Conservation (phyloP, 2,113 vertebrate genomes). For the Helogale parvula region DNA sequence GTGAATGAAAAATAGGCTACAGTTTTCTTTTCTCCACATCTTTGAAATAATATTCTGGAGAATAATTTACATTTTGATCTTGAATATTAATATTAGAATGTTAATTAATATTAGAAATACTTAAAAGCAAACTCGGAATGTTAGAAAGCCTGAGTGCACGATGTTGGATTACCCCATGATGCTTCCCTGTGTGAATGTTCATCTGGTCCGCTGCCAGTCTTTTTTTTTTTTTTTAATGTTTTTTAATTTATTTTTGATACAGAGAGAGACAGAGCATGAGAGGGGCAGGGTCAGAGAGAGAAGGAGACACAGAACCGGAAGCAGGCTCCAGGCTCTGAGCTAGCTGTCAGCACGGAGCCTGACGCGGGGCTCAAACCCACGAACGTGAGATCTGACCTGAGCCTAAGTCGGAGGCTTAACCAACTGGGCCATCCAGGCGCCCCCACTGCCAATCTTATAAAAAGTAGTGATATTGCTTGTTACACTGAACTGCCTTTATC, state of each 20-base stretch:
- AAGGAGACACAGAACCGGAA: too few relatives aligned
- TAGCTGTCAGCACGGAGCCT: too few relatives aligned
- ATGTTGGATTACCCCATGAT: background rate
- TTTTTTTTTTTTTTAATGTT: too few relatives aligned
- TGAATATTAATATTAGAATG: background rate
- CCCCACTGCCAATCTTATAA: background rate
- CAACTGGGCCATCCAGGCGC: too few relatives aligned
- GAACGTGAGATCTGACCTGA: too few relatives aligned
- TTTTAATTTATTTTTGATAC: too few relatives aligned
- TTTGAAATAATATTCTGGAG: background rate
- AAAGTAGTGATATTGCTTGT: background rate
- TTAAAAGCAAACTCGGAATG: background rate
- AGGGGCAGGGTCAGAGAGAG: too few relatives aligned
- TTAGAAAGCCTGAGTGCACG: background rate
- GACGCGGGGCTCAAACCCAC: too few relatives aligned
- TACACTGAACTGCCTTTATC: background rate
- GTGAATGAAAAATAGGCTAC: background rate
- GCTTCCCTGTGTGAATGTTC: background rate
- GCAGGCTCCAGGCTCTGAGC: too few relatives aligned
- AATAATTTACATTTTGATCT: background rate
- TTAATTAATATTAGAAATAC: background rate
- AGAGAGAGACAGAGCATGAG: too few relatives aligned
- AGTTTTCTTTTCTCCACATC: background rate
- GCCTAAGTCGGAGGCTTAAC: too few relatives aligned
- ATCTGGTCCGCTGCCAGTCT: too few relatives aligned